Evolutionary conservation across 2,888 invertebrate genomes (phyloP).

Genomic region (Physocephala rufipes): DNA sequence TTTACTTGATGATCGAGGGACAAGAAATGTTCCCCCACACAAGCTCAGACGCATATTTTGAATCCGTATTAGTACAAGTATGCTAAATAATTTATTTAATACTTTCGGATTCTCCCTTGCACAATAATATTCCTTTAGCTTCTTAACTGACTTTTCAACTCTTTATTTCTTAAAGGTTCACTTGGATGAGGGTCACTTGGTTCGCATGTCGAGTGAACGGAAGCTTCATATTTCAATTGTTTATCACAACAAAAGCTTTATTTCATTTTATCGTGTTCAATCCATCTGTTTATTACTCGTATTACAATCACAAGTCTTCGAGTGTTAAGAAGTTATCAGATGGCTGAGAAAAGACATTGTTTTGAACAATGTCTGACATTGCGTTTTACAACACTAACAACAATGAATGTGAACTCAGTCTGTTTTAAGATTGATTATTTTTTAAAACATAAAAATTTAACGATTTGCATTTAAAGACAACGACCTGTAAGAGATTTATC

Average conservation of each 20-base stretch:
- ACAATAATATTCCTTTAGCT: background rate
- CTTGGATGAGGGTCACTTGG: background rate
- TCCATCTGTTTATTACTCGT: too few relatives aligned
- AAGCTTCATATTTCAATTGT: slow-evolving; percentile 4
- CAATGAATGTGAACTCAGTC: too few relatives aligned
- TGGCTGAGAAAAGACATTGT: too few relatives aligned
- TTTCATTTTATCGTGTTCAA: too few relatives aligned
- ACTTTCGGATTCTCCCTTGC: background rate
- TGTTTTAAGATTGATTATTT: too few relatives aligned
- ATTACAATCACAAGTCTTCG: too few relatives aligned
- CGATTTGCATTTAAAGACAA: too few relatives aligned
- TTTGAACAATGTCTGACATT: too few relatives aligned
- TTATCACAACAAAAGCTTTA: background rate
- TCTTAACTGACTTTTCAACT: background rate
- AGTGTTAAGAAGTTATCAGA: too few relatives aligned
- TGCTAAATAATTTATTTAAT: background rate
- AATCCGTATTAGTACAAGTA: background rate
- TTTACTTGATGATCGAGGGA: background rate
- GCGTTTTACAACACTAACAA: too few relatives aligned
- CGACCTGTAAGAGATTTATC: too few relatives aligned
- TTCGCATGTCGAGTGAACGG: background rate
- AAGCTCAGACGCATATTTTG: background rate
- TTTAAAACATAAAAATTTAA: too few relatives aligned
- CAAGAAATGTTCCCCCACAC: background rate
- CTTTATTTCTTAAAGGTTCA: background rate